phyloP scores from a whole-genome alignment of 2,797 vertebrate species.

The Manis pentadactyla region DNA sequence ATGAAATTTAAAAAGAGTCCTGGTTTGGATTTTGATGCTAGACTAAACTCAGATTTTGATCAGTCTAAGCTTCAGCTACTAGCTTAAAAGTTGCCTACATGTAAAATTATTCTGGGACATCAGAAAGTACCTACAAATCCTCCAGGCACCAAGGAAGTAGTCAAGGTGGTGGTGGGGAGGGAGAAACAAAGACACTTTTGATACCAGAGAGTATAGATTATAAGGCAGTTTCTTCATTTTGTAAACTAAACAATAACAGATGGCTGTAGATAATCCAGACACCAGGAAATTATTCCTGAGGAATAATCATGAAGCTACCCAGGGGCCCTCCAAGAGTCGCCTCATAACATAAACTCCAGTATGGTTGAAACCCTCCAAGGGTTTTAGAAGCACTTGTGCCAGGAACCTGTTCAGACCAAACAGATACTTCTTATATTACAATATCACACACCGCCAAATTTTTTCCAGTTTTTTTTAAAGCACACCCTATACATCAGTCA shows the following conservation, averaged over 20 bases:
- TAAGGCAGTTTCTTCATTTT: not conserved
- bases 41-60: not conserved
- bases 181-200: not conserved
- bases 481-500: not conserved
- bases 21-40: not conserved
- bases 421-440: not conserved
- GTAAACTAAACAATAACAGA: not conserved
- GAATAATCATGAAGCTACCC: not conserved
- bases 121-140: not conserved
- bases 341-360: not conserved
- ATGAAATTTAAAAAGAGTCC: not conserved
- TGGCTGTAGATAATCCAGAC: not conserved
- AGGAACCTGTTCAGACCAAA: not conserved
- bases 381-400: not conserved
- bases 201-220: not conserved
- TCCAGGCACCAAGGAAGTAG: not conserved
- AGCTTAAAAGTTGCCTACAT: not conserved
- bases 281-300: not conserved
- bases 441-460: not conserved
- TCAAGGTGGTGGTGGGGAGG: not conserved
- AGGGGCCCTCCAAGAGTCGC: not conserved
- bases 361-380: not conserved
- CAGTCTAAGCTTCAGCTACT: not conserved
- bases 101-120: not conserved
- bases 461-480: slow-evolving; percentile 3